Conservation (phyloP, 2,113 vertebrate species). For the Theristicus caerulescens region DNA sequence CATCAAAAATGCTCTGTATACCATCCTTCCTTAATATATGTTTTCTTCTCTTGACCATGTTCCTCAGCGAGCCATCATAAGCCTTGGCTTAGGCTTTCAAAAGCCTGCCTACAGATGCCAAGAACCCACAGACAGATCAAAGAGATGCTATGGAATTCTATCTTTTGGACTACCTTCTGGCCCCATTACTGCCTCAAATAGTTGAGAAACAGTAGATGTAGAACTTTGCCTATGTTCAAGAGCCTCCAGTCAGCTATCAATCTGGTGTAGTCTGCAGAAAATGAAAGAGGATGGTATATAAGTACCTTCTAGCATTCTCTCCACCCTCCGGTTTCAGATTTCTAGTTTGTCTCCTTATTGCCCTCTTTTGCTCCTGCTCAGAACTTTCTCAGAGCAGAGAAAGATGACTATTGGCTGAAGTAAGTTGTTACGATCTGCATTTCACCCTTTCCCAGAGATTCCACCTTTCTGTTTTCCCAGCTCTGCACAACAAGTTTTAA, state of each 20-base stretch:
- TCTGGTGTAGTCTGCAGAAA: neutral
- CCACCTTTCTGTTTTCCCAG: neutral
- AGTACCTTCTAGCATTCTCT: neutral
- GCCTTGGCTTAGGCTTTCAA: neutral
- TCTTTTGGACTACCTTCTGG: neutral
- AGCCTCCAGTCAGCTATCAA: neutral
- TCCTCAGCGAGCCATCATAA: neutral
- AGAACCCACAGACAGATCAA: neutral
- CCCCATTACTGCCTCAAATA: neutral
- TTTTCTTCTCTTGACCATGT: neutral
- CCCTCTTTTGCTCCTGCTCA: neutral
- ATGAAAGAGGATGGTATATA: neutral
- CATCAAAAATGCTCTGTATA: neutral
- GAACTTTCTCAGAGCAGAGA: neutral
- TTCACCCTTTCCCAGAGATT: neutral
- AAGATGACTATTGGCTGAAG: neutral
- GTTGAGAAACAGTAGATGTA: neutral
- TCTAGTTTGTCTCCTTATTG: neutral
- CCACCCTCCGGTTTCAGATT: accelerated
- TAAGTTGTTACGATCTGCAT: neutral
- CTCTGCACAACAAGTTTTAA: neutral
- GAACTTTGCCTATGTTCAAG: neutral
- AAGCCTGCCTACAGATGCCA: neutral
- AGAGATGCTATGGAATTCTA: accelerated
- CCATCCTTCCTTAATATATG: neutral